Evolutionary conservation across 2,113 vertebrate species (phyloP).

Genomic region (Ceratotherium simum): DNA sequence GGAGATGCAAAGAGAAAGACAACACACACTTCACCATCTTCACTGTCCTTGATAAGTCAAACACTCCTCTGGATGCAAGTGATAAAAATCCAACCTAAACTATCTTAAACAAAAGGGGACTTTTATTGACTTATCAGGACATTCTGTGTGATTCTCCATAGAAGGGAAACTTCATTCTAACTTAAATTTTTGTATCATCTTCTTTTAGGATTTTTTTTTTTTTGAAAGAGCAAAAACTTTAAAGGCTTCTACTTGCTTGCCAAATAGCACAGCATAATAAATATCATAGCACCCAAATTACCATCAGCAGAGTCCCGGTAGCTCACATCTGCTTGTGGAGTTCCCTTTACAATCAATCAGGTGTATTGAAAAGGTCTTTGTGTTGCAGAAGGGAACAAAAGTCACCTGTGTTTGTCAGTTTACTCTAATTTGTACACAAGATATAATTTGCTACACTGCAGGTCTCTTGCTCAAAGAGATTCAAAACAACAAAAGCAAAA

Average conservation of each 20-base stretch:
- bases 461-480: conserved; percentile 73
- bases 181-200: conserved; percentile 61
- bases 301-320: conserved; percentile 52
- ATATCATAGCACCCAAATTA: conserved; percentile 76
- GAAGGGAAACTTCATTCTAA: conserved; percentile 40
- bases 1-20: not conserved
- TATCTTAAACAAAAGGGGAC: not conserved
- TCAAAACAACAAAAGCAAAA: conserved; percentile 80
- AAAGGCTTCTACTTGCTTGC: conserved; percentile 64
- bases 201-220: not conserved
- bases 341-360: conserved; percentile 74
- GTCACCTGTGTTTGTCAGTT: conserved; percentile 80
- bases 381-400: conserved; percentile 72
- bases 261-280: conserved; percentile 69
- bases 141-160: conserved; percentile 14
- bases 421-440: conserved; percentile 81
- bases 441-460: conserved; percentile 78
- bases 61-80: not conserved
- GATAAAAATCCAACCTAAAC: not conserved
- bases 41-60: not conserved
- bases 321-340: conserved; percentile 69
- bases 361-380: conserved; percentile 76
- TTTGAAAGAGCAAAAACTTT: conserved; percentile 64
- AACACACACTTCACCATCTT: not conserved
- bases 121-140: not conserved